Conservation (phyloP, 2,888 invertebrate genomes). For the Drosophila tripunctata region DNA sequence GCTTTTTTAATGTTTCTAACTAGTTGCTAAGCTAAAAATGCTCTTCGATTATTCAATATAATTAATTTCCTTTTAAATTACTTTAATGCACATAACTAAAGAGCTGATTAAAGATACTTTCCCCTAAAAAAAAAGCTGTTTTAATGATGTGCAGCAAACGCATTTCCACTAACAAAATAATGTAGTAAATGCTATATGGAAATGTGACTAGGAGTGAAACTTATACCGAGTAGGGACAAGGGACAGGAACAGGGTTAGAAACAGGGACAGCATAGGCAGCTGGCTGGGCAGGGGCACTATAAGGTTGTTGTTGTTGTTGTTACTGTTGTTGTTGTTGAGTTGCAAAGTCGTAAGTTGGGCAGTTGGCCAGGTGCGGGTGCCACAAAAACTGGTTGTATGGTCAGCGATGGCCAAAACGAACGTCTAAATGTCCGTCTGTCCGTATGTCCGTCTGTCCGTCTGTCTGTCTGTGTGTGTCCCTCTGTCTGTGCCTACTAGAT, state of each 20-base stretch:
- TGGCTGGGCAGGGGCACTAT: constrained; percentile 49
- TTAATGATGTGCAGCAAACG: constrained; percentile 12
- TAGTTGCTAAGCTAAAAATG: too few relatives aligned
- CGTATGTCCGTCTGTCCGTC: constrained; percentile 15
- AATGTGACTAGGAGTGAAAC: not conserved
- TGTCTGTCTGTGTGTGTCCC: constrained; percentile 16
- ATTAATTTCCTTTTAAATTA: too few relatives aligned
- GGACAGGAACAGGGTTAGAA: constrained; percentile 10
- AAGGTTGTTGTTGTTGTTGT: not conserved
- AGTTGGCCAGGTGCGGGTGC: constrained; percentile 82
- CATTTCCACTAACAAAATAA: constrained; percentile 17
- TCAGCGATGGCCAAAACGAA: constrained; percentile 71
- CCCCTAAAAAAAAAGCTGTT: not conserved
- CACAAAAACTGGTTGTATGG: constrained; percentile 76
- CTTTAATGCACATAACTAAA: too few relatives aligned
- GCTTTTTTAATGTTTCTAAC: too few relatives aligned
- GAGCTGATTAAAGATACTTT: too few relatives aligned
- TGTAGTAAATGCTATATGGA: constrained; percentile 3
- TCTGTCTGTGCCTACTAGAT: constrained; percentile 31
- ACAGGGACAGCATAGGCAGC: constrained; percentile 40
- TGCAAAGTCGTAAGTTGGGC: constrained; percentile 73
- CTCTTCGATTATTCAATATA: too few relatives aligned
- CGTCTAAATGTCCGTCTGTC: constrained; percentile 25
- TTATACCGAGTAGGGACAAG: constrained; percentile 7
- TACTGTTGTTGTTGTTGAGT: constrained; percentile 34